These are phyloP conservation scores for Synanthedon vespiformis DNA, from an alignment of 2,888 invertebrate genomes.

Conservation along the genomic window DNA sequence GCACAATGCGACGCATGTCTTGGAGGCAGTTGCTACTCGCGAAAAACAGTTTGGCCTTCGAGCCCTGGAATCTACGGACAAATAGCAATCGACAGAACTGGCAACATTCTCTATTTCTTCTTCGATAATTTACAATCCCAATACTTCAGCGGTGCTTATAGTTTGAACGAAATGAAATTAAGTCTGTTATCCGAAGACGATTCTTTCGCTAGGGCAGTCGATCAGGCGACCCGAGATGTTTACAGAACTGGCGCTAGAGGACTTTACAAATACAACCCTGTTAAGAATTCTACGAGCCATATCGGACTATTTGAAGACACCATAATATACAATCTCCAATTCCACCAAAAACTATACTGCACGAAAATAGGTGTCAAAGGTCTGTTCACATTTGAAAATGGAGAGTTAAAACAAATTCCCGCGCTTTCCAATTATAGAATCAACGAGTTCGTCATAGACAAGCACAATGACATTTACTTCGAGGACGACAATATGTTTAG, in stretches of 20 bases:
- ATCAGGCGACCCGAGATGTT: constrained; percentile 30
- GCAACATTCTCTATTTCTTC: constrained; percentile 41
- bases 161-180: constrained; percentile 31
- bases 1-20: constrained; percentile 39
- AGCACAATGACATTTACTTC: constrained; percentile 37
- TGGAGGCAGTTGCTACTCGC: constrained; percentile 34
- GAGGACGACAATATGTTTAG: constrained; percentile 26
- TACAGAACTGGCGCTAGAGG: constrained; percentile 38
- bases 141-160: constrained; percentile 36
- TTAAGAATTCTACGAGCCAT: constrained; percentile 18
- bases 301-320: constrained; percentile 32
- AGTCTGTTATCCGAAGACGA: constrained; percentile 24
- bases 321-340: constrained; percentile 46
- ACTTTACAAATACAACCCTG: constrained; percentile 30
- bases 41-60: constrained; percentile 27
- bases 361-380: constrained; percentile 29
- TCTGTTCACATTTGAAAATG: constrained; percentile 25
- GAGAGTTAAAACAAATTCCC: constrained; percentile 14
- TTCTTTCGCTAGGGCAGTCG: constrained; percentile 40
- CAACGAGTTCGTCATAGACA: constrained; percentile 46
- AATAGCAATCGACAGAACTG: constrained; percentile 35
- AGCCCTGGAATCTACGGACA: constrained; percentile 39
- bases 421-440: constrained; percentile 28
- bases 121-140: constrained; percentile 23
- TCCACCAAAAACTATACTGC: constrained; percentile 33